phyloP scores from a whole-genome alignment of 2,113 vertebrate genomes.

The Poicephalus gulielmi region DNA sequence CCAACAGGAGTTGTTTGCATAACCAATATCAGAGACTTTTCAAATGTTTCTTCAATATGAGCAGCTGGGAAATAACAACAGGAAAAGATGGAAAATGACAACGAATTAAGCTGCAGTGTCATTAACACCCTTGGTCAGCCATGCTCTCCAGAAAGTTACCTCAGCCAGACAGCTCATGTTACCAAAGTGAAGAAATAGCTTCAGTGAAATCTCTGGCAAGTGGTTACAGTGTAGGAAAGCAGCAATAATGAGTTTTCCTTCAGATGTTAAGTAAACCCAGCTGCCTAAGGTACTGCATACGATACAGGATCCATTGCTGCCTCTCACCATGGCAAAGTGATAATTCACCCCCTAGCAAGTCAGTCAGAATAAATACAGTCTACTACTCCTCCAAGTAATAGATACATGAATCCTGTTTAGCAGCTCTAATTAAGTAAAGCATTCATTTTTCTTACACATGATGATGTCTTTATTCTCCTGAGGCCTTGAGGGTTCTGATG shows the following conservation, averaged over 20 bases:
- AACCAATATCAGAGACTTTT: not conserved
- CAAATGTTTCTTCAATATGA: not conserved
- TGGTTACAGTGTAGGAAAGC: fast-evolving
- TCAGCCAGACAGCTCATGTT: not conserved
- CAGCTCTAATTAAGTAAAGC: not conserved
- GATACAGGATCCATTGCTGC: not conserved
- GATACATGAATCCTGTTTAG: not conserved
- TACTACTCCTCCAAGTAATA: not conserved
- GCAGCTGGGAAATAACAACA: not conserved
- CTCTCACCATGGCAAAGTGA: not conserved
- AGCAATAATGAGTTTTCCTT: not conserved
- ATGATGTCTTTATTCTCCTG: not conserved
- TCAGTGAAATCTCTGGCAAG: not conserved
- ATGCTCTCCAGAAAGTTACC: not conserved
- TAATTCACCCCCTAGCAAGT: fast-evolving
- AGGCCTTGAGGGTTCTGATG: not conserved
- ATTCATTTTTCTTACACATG: not conserved
- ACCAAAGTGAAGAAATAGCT: not conserved
- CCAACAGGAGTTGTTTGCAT: not conserved
- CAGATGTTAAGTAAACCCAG: not conserved
- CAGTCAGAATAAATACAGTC: not conserved
- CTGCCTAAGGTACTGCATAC: not conserved
- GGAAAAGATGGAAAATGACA: not conserved
- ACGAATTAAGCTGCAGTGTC: not conserved
- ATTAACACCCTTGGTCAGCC: not conserved